These are phyloP conservation scores for Pterocles orientalis DNA, from an alignment of 2,113 vertebrate species.

Conservation along the genomic window DNA sequence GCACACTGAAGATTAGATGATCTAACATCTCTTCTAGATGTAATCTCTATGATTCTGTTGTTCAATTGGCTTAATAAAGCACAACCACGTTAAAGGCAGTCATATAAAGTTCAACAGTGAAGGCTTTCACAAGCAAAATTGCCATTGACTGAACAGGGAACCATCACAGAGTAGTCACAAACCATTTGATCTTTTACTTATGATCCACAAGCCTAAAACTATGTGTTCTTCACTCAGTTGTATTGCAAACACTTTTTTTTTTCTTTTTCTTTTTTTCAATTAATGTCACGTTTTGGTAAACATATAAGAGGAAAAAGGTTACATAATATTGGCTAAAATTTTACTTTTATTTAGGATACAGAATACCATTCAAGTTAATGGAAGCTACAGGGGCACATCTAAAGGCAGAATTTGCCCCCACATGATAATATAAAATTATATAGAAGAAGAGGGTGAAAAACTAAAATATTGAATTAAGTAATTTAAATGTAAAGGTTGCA, in stretches of 20 bases:
- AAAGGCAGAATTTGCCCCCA: constrained; percentile 8
- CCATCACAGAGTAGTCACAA: not conserved
- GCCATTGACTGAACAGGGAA: not conserved
- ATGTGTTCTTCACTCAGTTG: not conserved
- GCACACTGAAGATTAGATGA: constrained; percentile 53
- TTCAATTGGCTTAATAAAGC: constrained; percentile 18
- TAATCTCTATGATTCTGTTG: constrained; percentile 37
- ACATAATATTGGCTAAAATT: not conserved
- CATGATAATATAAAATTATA: constrained; percentile 45
- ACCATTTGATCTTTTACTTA: not conserved
- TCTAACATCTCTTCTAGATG: constrained; percentile 27
- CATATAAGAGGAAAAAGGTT: not conserved
- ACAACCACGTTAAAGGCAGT: not conserved
- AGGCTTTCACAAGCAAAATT: not conserved
- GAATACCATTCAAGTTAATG: not conserved
- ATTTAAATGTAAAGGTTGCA: constrained; percentile 32
- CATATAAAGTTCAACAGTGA: not conserved
- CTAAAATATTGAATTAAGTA: constrained; percentile 48
- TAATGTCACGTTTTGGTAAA: not conserved
- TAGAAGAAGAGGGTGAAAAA: constrained; percentile 34
- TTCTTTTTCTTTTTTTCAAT: not conserved
- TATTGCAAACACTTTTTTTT: not conserved
- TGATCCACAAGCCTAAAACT: not conserved
- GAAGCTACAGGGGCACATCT: not conserved
- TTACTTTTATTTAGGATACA: not conserved